Evolutionary conservation across 2,888 invertebrate genomes (phyloP).

Genomic region (Ophion slaviceki): DNA sequence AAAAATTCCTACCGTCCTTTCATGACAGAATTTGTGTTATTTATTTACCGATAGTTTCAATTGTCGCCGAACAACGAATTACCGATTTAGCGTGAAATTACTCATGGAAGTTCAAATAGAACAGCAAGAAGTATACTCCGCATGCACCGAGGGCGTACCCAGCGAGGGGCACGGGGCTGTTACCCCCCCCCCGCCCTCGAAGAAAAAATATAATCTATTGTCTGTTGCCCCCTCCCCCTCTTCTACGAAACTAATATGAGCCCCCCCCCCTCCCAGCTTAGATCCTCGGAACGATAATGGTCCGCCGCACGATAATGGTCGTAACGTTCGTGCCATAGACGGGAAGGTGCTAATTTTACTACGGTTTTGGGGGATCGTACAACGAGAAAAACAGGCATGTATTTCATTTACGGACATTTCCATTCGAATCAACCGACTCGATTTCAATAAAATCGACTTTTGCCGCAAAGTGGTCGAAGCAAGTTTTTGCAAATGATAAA

Average conservation of each 20-base stretch:
- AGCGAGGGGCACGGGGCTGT: too few relatives aligned
- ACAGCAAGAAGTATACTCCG: background rate
- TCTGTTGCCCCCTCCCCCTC: too few relatives aligned
- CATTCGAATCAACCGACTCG: conserved; percentile 7
- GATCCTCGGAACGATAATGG: conserved; percentile 3
- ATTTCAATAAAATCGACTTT: background rate
- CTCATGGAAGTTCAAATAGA: background rate
- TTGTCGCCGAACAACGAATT: background rate
- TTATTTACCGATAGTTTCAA: too few relatives aligned
- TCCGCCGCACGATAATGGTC: conserved; percentile 21
- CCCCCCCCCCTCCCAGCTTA: too few relatives aligned
- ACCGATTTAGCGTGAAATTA: background rate
- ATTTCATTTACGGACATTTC: conserved; percentile 14
- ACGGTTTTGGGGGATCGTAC: conserved; percentile 20
- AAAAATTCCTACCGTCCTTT: too few relatives aligned
- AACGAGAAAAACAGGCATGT: conserved; percentile 19
- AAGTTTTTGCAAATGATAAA: too few relatives aligned
- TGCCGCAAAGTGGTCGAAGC: background rate
- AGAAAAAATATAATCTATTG: too few relatives aligned
- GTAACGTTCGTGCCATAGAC: conserved; percentile 26
- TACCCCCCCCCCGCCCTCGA: too few relatives aligned
- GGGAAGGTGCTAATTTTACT: conserved; percentile 41
- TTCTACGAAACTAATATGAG: too few relatives aligned
- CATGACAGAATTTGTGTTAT: too few relatives aligned
- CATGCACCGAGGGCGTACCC: background rate